These are phyloP conservation scores for Crypturellus undulatus DNA, from an alignment of 2,113 vertebrate genomes.

Conservation along the genomic window DNA sequence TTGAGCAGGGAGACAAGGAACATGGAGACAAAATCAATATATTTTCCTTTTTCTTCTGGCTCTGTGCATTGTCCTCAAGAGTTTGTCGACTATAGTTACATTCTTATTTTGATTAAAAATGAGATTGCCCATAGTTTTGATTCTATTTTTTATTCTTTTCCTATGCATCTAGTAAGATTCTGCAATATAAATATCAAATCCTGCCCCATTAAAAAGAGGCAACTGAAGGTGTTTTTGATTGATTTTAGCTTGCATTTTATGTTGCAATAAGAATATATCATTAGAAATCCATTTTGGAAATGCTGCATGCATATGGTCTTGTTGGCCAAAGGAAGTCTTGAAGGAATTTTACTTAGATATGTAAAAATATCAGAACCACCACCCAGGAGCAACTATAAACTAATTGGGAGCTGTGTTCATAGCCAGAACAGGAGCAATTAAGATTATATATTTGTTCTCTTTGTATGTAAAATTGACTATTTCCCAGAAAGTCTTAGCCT, in stretches of 20 bases:
- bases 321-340: not conserved
- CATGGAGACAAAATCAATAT: not conserved
- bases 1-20: not conserved
- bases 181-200: not conserved
- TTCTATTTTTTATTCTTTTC: not conserved
- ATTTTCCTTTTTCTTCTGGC: not conserved
- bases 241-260: not conserved
- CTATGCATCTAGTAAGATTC: not conserved
- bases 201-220: not conserved
- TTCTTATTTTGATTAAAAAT: not conserved
- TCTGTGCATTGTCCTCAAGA: not conserved
- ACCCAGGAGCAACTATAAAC: not conserved
- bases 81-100: not conserved
- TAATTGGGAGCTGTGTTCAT: not conserved
- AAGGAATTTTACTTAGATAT: constrained; percentile 7
- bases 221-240: constrained; percentile 7
- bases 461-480: not conserved
- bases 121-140: not conserved
- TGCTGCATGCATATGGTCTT: not conserved
- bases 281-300: constrained; percentile 3
- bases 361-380: not conserved
- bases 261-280: not conserved
- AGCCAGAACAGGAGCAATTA: not conserved
- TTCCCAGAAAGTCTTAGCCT: not conserved
- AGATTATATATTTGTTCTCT: not conserved